Percentiles rank a stretch among this genome's conserved stretches.
Evolutionary conservation across 2,888 invertebrate genomes (phyloP).

Genomic region (Andrena trimmerana): DNA sequence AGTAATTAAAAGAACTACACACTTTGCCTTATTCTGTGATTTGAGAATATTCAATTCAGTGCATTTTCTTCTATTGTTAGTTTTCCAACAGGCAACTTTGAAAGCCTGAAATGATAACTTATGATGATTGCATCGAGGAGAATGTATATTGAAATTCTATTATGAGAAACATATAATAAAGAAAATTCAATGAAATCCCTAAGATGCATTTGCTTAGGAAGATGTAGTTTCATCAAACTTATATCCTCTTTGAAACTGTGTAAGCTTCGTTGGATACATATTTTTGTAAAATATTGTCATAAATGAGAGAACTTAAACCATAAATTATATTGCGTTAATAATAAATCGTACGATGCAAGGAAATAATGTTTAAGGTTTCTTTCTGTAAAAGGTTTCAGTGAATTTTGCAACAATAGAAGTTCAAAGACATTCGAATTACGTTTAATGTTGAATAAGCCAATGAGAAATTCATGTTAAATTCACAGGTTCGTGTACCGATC

Average conservation of each 20-base stretch:
- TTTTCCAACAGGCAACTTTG: no score
- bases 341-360: neutral
- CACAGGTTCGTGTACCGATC: conserved; percentile 64
- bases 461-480: neutral
- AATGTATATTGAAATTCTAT: neutral
- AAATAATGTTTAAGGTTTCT: neutral
- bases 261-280: no score
- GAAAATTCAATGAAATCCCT: neutral
- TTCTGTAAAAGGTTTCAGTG: neutral
- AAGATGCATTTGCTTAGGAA: no score
- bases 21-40: neutral
- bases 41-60: no score
- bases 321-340: neutral
- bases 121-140: no score
- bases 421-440: neutral
- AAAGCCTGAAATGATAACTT: no score
- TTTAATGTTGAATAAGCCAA: conserved; percentile 5
- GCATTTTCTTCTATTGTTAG: no score
- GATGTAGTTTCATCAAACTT: no score
- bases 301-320: no score
- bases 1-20: neutral
- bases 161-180: neutral
- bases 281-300: no score
- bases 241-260: no score
- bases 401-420: conserved; percentile 2